Evolutionary conservation across 2,113 vertebrate genomes (phyloP), one percentile per base, ranked within the genome.

Genomic region (Amazona guildingii): DNA sequence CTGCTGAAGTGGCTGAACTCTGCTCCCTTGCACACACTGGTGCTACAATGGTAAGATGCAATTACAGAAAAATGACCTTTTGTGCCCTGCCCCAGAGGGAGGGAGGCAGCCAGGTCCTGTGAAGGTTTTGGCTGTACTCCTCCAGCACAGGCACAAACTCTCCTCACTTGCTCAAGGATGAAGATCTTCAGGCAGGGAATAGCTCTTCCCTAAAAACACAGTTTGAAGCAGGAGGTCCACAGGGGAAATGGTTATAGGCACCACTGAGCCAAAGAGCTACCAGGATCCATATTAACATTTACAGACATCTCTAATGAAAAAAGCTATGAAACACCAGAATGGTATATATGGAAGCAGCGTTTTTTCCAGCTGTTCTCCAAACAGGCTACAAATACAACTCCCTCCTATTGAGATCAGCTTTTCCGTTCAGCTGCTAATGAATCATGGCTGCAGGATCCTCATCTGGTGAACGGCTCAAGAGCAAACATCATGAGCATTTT

Each of bases 401-500:
- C 33, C 79, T 92, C n/a, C 54, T n/a, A 43, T 7, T 0, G 0
- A 77, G 74, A 89, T n/a, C 75, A 82, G 76, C 44, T 94, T 87
- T 75, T 82, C 57, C 66, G 31, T 69, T 68, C 55, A 78, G 6
- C 73, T 2, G 20, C 55, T 48, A 64, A 48, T 92, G 86, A 95
- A 90, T 90, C 92, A 62, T 2, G 6, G 49, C 24, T n/a, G 35
- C 9, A 83, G 55, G 33, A 48, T 48, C 72, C 55, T 94, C 77
- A 62, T 41, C 63, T 72, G 82, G 46, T 43, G 57, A 86, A 84
- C 10, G 28, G 76, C 85, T 59, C 66, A 33, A 78, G 44, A 13
- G 37, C 92, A 96, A 94, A 93, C 69, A 91, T 55, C 69, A 90
- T 83, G 86, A 94, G 19, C 9, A 13, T 24, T 86, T 86, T 33